Conservation (phyloP, 2,888 invertebrate species). For the Rotaria macrura region DNA sequence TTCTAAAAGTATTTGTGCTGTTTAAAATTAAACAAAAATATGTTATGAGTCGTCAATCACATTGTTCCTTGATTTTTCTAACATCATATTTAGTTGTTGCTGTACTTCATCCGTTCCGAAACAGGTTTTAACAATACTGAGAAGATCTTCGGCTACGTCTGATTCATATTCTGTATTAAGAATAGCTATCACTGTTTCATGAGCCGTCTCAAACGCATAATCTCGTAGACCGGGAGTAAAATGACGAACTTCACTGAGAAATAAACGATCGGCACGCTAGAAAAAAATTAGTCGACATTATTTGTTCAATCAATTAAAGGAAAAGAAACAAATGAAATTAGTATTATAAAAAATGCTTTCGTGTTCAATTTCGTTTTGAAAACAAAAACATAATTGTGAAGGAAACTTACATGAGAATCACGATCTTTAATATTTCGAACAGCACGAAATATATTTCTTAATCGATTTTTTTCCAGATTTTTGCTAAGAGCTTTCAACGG, state of each 20-base stretch:
- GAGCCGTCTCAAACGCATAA: background rate
- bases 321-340: too few relatives aligned
- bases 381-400: too few relatives aligned
- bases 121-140: background rate
- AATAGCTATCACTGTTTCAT: background rate
- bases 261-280: background rate
- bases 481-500: background rate
- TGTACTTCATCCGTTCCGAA: background rate
- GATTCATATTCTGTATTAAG: background rate
- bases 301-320: too few relatives aligned
- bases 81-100: background rate
- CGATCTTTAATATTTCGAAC: background rate
- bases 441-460: background rate
- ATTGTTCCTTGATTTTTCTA: too few relatives aligned
- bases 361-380: too few relatives aligned
- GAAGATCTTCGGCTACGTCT: background rate
- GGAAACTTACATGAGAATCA: background rate
- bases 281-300: background rate
- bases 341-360: too few relatives aligned
- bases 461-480: background rate
- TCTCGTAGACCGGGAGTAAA: background rate
- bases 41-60: too few relatives aligned
- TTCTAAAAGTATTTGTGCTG: too few relatives aligned
- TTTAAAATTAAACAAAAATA: too few relatives aligned
- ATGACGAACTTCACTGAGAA: background rate